Base-by-base conservation (phyloP, 1,140 invertebrate species). In the Apis cerana region DNA sequence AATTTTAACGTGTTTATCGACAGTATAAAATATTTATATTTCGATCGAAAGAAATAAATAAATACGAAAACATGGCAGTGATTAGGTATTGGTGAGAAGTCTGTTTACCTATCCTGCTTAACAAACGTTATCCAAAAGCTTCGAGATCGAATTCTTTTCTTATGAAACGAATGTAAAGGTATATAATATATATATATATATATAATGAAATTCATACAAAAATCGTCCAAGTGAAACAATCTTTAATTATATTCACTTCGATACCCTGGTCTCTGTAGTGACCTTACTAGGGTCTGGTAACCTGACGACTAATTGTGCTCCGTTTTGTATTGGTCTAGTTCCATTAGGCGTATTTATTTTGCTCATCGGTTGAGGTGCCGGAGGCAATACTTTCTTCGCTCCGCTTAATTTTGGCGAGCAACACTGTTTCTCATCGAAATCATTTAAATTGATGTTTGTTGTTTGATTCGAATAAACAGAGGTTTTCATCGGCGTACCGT, bases 251-350 rank as follows among this genome's bases (percentile, higher is more conserved):
- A 67, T 80, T 90, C 87, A 91, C 80, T 93, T 93, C 13, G 91
- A 92, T 65, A 93, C 85, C 76, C 91, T 92, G 15, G 92, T 93
- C 64, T 93, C 92, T 27, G 90, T 93, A 2, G 76, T 87, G 13
- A 92, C 90, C 87, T 93, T 93, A 54, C 91, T 92, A 8, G 91
- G 91, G 58, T 93, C 92, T 52, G 92, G 91, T 85, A 93, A 87
- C 88, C 92, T 92, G 27, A 93, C 92, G 1, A 93, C 91, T 67
- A 92, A 85, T 64, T 93, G 92, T 1, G 92, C 92, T 11, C 92
- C 92, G 64, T 93, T 93, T 75, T 92, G 92, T 80, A 91, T 88
- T 0, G 89, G 85, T 86, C 90, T 89, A 13, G 85, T 86, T 8
- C 90, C 88, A 50, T 90, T 90, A 13, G 83, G 75, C 15, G 77